A percentile compares a stretch with the other conserved stretches of the same genome.
Conservation (phyloP, 2,113 vertebrate species). For the Ifrita kowaldi region DNA sequence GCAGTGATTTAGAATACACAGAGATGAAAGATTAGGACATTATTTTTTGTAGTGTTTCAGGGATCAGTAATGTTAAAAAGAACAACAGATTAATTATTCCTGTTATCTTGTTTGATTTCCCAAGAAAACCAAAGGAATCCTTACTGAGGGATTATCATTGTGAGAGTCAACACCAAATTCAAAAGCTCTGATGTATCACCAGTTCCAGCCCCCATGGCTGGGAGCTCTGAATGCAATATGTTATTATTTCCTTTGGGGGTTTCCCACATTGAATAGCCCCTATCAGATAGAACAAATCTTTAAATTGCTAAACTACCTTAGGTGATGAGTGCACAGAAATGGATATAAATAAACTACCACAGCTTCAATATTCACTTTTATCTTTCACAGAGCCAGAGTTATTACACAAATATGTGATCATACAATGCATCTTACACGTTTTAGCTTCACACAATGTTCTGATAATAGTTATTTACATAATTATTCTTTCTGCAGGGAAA, state of each 20-base stretch:
- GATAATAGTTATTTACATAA: constrained; percentile 60
- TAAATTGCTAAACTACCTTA: constrained; percentile 23
- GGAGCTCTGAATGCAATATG: not conserved
- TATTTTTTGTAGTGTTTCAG: not conserved
- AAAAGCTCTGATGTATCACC: not conserved
- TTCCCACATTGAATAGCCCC: not conserved
- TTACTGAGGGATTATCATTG: not conserved
- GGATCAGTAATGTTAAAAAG: not conserved
- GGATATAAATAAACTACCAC: constrained; percentile 8
- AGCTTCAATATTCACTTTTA: constrained; percentile 24
- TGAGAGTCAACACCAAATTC: not conserved
- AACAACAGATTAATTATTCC: constrained; percentile 7
- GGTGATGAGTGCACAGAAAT: not conserved
- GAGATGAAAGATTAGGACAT: not conserved
- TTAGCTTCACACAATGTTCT: not conserved
- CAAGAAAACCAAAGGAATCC: not conserved
- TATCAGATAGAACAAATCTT: constrained; percentile 18
- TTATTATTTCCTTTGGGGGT: constrained; percentile 1
- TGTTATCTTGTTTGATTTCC: constrained; percentile 22
- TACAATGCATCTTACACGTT: constrained; percentile 5
- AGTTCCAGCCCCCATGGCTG: not conserved
- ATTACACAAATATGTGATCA: constrained; percentile 7
- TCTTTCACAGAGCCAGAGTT: constrained; percentile 23
- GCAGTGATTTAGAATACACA: not conserved
- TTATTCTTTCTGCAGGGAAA: constrained; percentile 60